phyloP scores from a whole-genome alignment of 2,888 invertebrate genomes.

The Adelphocoris suturalis region DNA sequence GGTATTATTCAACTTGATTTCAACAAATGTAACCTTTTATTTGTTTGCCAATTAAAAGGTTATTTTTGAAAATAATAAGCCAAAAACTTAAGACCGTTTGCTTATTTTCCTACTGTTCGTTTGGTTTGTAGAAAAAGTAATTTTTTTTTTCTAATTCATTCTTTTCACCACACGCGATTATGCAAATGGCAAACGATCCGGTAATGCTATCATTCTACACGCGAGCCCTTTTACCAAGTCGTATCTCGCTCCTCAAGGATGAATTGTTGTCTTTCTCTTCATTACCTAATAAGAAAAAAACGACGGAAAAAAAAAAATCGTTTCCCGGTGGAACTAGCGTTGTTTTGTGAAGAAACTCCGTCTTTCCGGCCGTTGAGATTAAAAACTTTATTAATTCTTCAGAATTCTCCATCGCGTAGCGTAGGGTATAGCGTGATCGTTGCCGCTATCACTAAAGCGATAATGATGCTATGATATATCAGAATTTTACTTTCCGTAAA shows the following conservation, averaged over 20 bases:
- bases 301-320: background rate
- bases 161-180: constrained; percentile 60
- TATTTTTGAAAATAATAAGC: no score
- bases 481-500: constrained; percentile 17
- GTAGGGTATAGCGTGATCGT: background rate
- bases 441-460: background rate
- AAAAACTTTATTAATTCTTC: background rate
- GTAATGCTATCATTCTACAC: constrained; percentile 59
- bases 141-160: constrained; percentile 27
- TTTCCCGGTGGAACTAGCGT: background rate
- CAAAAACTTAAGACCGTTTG: no score
- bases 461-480: constrained; percentile 34
- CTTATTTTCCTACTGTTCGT: no score
- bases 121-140: background rate
- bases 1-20: no score
- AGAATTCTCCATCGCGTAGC: background rate
- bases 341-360: background rate
- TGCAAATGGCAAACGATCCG: constrained; percentile 54
- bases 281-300: constrained; percentile 28
- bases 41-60: no score
- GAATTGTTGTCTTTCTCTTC: constrained; percentile 59
- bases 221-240: constrained; percentile 35
- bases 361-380: background rate
- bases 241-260: constrained; percentile 30
- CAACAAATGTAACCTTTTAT: no score